These are phyloP conservation scores for Sebastes dallii DNA, from an alignment of 2,797 vertebrate genomes.

Conservation along the genomic window DNA sequence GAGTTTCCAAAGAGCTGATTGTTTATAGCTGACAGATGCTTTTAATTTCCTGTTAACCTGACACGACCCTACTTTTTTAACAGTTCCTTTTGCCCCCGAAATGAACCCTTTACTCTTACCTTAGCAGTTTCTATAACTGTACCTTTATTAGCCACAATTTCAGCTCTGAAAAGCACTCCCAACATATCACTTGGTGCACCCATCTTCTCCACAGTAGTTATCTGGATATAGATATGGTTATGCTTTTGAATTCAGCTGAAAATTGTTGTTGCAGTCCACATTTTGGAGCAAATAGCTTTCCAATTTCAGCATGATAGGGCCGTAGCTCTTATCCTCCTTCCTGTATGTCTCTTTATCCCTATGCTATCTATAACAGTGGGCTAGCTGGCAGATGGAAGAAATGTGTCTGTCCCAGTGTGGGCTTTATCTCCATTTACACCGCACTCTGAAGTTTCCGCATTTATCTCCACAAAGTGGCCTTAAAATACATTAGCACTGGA, in stretches of 20 bases:
- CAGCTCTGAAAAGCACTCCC: background rate
- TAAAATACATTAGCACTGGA: background rate
- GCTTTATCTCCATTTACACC: constrained; percentile 22
- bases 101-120: background rate
- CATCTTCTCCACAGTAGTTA: background rate
- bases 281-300: constrained; percentile 14
- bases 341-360: constrained; percentile 4
- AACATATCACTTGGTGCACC: background rate
- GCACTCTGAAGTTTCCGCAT: background rate
- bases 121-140: background rate
- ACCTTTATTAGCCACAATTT: background rate
- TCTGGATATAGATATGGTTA: background rate
- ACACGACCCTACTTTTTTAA: background rate
- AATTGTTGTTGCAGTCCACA: constrained; percentile 8
- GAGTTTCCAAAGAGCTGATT: background rate
- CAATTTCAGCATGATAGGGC: background rate
- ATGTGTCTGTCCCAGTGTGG: background rate
- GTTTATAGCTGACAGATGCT: background rate
- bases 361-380: background rate
- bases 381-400: background rate
- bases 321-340: constrained; percentile 31
- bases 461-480: constrained; percentile 6
- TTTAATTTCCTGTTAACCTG: background rate
- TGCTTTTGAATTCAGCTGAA: constrained; percentile 10
- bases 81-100: background rate